Base-by-base conservation (phyloP, 2,888 invertebrate genomes). In the Ormyrus labotus region DNA sequence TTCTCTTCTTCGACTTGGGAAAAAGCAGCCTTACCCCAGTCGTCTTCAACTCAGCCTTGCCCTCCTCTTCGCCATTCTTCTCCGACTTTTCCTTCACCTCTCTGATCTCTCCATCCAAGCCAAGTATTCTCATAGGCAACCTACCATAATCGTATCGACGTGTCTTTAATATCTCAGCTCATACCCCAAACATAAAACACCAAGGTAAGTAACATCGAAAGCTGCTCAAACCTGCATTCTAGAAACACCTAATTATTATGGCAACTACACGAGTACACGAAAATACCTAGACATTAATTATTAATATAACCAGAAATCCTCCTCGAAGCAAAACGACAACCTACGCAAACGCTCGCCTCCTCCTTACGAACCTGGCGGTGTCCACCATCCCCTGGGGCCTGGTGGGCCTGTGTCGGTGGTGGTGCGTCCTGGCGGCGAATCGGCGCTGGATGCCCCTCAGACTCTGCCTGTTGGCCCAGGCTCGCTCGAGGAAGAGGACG, bases 401-500 rank as follows among this genome's bases (percentile, higher is more conserved):
- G 34, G 34, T 34, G 34, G 9, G 11, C 55, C 8, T 68, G 58
- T 3, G 50, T 57, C 55, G 47, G 67, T 47, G n/a, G 19, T 34
- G n/a, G 9, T n/a, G 61, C 10, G 53, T 3, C 11, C 55, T 45
- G 6, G 61, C 69, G n/a, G n/a, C 34, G 11, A 81, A 53, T 0
- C 75, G 74, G 0, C 64, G 48, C 8, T 70, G 71, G 1, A 81
- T 78, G 5, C 50, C 67, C 5, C 9, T 7, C 7, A 82, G 55
- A 3, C 55, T 48, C 13, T 63, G 69, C 64, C 88, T 80, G 60
- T 88, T 87, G 48, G 85, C 84, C 90, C 90, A 90, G 47, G 88
- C 84, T 45, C 89, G 84, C 64, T 90, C 90, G 34, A 86, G 58
- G n/a, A 90, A 80, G 4, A 88, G 87, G 50, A 90, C 82, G 13